Evolutionary conservation across 2,113 vertebrate species (phyloP).

Genomic region (Dendrocopos noguchii): DNA sequence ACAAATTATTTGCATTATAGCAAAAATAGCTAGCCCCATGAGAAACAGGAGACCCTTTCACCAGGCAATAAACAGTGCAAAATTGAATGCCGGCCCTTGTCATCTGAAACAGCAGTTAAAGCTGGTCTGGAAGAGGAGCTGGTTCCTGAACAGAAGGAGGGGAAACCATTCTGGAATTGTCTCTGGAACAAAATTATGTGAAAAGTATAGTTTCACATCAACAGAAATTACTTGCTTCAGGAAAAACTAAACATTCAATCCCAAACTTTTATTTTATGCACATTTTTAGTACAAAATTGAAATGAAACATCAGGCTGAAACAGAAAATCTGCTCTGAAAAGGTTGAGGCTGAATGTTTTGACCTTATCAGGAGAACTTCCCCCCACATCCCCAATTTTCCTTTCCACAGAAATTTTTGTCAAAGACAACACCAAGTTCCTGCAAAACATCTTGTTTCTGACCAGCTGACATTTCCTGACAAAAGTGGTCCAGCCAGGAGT

Average conservation of each 20-base stretch:
- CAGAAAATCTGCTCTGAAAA: conserved; percentile 27
- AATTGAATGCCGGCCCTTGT: fast-evolving
- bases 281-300: background rate
- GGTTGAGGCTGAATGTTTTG: conserved; percentile 21
- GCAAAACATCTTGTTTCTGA: background rate
- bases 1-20: background rate
- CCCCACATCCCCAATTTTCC: background rate
- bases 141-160: fast-evolving
- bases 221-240: background rate
- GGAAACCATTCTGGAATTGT: background rate
- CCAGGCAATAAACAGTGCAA: background rate
- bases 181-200: background rate
- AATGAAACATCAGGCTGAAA: background rate
- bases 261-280: background rate
- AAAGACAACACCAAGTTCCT: background rate
- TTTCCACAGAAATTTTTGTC: conserved; percentile 2
- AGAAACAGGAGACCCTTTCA: background rate
- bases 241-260: background rate
- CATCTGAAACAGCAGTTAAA: no score
- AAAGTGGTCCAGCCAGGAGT: background rate
- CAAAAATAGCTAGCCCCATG: background rate
- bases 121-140: background rate
- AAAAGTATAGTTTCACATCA: background rate
- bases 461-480: background rate
- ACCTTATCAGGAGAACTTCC: conserved; percentile 26